A percentile compares a stretch with the other conserved stretches of the same genome.
phyloP scores from a whole-genome alignment of 2,888 invertebrate genomes.

The Synanthedon formicaeformis region DNA sequence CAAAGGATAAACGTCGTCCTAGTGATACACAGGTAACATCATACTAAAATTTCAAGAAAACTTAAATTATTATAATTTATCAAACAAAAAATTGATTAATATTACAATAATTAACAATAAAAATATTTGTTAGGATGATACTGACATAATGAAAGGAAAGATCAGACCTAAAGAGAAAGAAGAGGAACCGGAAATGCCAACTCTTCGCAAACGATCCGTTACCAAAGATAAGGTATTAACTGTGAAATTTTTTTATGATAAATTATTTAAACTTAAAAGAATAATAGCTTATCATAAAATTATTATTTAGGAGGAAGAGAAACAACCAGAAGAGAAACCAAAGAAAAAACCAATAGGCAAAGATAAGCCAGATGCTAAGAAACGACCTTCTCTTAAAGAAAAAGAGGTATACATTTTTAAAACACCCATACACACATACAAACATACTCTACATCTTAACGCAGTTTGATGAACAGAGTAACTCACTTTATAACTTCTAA shows the following conservation, averaged over 20 bases:
- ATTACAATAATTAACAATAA: conserved; percentile 1
- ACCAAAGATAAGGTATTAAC: conserved; percentile 53
- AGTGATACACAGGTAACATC: conserved; percentile 49
- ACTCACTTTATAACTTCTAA: too few species aligned
- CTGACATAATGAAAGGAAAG: conserved; percentile 59
- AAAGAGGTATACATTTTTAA: conserved; percentile 38
- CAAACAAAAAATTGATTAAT: not conserved
- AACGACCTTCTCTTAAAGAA: conserved; percentile 56
- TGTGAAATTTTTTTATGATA: conserved; percentile 1
- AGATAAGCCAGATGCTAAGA: conserved; percentile 50
- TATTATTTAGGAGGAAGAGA: conserved; percentile 49
- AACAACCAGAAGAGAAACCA: conserved; percentile 57
- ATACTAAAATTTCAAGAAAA: not conserved
- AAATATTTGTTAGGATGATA: conserved; percentile 42
- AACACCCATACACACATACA: not conserved
- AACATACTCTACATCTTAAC: too few species aligned
- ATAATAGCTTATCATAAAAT: conserved; percentile 2
- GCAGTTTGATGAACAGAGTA: too few species aligned
- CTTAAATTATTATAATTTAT: not conserved
- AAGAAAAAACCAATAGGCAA: conserved; percentile 51
- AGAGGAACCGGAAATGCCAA: conserved; percentile 50
- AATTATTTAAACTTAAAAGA: conserved; percentile 1
- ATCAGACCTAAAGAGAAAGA: conserved; percentile 59
- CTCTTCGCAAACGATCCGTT: conserved; percentile 53
- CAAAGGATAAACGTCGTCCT: conserved; percentile 52